Evolutionary conservation across 2,797 vertebrate genomes (phyloP).

Genomic region (Lithobates pipiens): DNA sequence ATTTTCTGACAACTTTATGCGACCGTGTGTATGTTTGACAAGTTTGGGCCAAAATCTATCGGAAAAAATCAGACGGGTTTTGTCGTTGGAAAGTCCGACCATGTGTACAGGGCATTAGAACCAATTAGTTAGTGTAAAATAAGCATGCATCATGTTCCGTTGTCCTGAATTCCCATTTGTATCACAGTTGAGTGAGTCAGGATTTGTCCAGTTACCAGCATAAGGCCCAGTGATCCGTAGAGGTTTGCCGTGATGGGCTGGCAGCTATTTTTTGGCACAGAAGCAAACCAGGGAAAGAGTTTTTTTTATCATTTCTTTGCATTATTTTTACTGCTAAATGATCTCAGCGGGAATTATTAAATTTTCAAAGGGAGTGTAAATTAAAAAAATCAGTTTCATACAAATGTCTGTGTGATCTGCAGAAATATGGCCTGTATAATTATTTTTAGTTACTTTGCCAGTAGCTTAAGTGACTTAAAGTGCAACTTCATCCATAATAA

Average conservation of each 20-base stretch:
- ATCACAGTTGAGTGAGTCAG: slow-evolving; percentile 81
- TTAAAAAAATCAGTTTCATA: slow-evolving; percentile 6
- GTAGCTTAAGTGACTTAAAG: not conserved
- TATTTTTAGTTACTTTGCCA: slow-evolving; percentile 1
- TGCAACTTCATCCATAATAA: too few relatives aligned
- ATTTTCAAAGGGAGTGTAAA: not conserved
- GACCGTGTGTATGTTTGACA: too few relatives aligned
- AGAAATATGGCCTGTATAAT: not conserved
- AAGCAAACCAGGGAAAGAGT: not conserved
- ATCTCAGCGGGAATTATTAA: not conserved
- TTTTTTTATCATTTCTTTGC: not conserved
- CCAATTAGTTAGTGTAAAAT: slow-evolving; percentile 81
- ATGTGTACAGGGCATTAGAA: too few relatives aligned
- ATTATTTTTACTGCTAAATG: not conserved
- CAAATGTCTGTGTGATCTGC: not conserved
- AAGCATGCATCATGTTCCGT: slow-evolving; percentile 78
- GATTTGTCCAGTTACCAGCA: slow-evolving; percentile 75
- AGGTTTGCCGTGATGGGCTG: not conserved
- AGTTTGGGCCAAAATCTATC: too few relatives aligned
- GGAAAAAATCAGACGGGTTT: too few relatives aligned
- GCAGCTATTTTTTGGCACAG: not conserved
- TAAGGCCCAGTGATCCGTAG: slow-evolving; percentile 6
- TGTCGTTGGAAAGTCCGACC: too few relatives aligned
- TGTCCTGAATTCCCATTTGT: slow-evolving; percentile 76
- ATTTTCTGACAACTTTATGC: too few relatives aligned